Base-by-base conservation (phyloP, 2,113 vertebrate genomes). In the Panthera tigris region DNA sequence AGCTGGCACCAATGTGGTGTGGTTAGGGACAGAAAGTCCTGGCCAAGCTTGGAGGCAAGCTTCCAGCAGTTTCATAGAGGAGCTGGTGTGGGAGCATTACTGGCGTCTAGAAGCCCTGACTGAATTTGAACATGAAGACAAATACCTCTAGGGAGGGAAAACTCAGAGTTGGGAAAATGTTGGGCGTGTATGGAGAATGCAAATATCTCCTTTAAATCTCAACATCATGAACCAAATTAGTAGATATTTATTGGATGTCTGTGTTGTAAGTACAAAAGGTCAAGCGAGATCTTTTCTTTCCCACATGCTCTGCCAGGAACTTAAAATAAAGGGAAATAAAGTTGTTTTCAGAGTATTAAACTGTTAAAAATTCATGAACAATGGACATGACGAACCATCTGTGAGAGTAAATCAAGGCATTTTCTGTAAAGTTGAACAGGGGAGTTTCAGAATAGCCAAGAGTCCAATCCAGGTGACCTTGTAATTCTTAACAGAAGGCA, bases 301-400 rank as follows among this genome's bases (percentile, higher is more conserved):
- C 57, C 10, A 91, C 57, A 18, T 36, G n/a, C 33, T 76, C 61
- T 94, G 71, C 57, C 71, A 91, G 87, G 55, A 97, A 78, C 27
- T 82, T 88, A 91, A 94, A 93, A 63, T 83, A 87, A 95, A 85
- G 21, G 71, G 86, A 96, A 78, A 73, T 83, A 55, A 86, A 9
- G 7, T 85, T 82, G 11, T 25, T 93, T 92, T 90, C 23, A 85
- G 65, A 89, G 45, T 73, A 91, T 61, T 33, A 83, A 92, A 88
- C n/a, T 68, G 41, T 79, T 94, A 85, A 88, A 95, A 96, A 55
- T 69, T 83, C 66, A 68, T 80, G 18, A 39, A 57, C 33, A 48
- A 48, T 74, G 41, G 65, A 41, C 65, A 69, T 13, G 45, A 61
- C 33, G 61, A 94, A 61, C 39, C 74, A 94, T 73, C 39, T 84